Conservation (phyloP, 2,797 vertebrate genomes). For the Mycteria americana region DNA sequence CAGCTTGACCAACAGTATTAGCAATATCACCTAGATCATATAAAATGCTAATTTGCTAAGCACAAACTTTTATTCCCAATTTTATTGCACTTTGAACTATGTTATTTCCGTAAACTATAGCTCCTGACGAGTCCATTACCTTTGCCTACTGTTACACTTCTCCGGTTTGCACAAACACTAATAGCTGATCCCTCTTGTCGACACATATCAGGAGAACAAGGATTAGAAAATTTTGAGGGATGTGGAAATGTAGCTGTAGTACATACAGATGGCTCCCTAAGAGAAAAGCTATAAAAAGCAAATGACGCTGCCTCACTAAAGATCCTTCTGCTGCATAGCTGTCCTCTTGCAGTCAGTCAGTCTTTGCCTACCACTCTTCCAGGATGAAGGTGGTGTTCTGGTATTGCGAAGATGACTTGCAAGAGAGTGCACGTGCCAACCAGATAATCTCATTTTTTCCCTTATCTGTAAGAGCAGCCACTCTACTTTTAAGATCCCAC, state of each 20-base stretch:
- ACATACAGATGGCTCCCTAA: neutral
- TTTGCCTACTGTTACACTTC: neutral
- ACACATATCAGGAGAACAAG: neutral
- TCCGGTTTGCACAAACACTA: neutral
- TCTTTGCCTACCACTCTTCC: neutral
- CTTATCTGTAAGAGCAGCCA: neutral
- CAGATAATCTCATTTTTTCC: neutral
- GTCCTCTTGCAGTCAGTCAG: neutral
- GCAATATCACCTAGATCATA: neutral
- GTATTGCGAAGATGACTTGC: neutral
- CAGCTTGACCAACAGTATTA: neutral
- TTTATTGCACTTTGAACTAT: neutral
- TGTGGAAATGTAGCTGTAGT: neutral
- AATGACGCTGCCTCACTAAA: neutral
- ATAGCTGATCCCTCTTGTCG: neutral
- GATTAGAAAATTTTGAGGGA: neutral
- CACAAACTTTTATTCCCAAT: neutral
- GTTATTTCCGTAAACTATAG: neutral
- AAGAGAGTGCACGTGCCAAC: neutral
- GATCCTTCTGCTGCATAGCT: neutral
- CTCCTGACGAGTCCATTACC: neutral
- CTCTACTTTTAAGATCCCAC: neutral
- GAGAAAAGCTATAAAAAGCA: slow-evolving; percentile 15
- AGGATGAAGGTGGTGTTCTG: neutral
- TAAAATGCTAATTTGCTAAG: neutral